A percentile compares a stretch with the other conserved stretches of the same genome.
Evolutionary conservation across 30 jellyfish, hydroid and myxozoan species (phyloP).

Genomic region (Cassiopea xamachana): DNA sequence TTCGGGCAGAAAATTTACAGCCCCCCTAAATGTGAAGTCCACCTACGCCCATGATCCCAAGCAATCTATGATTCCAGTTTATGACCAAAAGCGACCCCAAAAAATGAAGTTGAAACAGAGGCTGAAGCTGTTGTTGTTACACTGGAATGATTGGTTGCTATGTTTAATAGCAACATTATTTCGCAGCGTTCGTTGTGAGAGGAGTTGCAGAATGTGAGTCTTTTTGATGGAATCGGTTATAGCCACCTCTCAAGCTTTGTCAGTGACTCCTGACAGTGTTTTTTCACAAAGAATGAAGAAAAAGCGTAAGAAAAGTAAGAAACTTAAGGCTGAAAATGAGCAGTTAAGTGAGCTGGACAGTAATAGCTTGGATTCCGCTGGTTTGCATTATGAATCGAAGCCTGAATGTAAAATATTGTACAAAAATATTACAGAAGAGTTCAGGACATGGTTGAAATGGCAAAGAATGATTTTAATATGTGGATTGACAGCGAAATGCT

Average conservation of each 20-base stretch:
- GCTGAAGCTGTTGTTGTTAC: too few species aligned
- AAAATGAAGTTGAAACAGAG: too few species aligned
- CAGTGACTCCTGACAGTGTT: background rate
- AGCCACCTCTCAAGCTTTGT: background rate
- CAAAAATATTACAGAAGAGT: slow-evolving; percentile 31
- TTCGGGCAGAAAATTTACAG: too few species aligned
- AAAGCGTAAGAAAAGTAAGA: slow-evolving; percentile 15
- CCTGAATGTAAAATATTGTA: slow-evolving; percentile 56
- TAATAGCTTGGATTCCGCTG: slow-evolving; percentile 5
- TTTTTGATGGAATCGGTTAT: slow-evolving; percentile 4
- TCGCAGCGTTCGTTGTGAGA: background rate
- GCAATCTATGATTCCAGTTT: too few species aligned
- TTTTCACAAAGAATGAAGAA: background rate
- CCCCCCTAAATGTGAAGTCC: too few species aligned
- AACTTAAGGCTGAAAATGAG: background rate
- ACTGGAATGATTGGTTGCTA: background rate
- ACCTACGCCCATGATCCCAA: too few species aligned
- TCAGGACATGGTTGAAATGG: slow-evolving; percentile 72
- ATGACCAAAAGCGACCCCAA: too few species aligned
- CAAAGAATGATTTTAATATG: slow-evolving; percentile 70
- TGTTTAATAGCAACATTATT: background rate
- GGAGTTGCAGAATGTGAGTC: background rate
- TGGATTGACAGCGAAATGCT: slow-evolving; percentile 67
- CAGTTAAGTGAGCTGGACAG: background rate
- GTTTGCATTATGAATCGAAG: slow-evolving; percentile 35